phyloP scores from a whole-genome alignment of 2,797 vertebrate genomes.

The Phataginus tetradactyla region DNA sequence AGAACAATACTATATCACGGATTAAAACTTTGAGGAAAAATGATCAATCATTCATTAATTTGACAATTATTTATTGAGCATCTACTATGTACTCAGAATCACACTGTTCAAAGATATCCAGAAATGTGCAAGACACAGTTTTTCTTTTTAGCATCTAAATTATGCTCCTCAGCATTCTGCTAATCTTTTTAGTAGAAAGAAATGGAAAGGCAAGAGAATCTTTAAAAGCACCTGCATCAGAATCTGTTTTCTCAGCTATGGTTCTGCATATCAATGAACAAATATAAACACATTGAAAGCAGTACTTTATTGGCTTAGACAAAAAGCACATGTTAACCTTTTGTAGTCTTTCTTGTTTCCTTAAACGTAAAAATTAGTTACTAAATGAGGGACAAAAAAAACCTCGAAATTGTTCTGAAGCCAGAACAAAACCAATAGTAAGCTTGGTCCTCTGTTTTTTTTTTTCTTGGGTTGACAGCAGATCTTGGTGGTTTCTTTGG shows the following conservation, averaged over 20 bases:
- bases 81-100: background rate
- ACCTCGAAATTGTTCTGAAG: background rate
- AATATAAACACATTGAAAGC: background rate
- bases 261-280: background rate
- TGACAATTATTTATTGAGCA: background rate
- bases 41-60: background rate
- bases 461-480: background rate
- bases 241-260: background rate
- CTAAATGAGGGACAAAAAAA: background rate
- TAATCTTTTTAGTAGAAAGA: constrained; percentile 21
- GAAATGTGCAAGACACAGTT: background rate
- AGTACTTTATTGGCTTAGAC: background rate
- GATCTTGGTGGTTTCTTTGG: background rate
- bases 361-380: background rate
- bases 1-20: background rate
- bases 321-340: background rate
- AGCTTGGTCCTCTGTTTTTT: background rate
- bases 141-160: constrained; percentile 28
- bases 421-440: background rate
- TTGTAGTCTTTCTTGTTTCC: background rate
- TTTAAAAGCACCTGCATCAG: background rate
- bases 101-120: background rate
- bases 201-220: background rate
- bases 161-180: background rate
- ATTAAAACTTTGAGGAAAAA: constrained; percentile 4